phyloP scores from a whole-genome alignment of 2,113 vertebrate genomes.

The Neogobius melanostomus region DNA sequence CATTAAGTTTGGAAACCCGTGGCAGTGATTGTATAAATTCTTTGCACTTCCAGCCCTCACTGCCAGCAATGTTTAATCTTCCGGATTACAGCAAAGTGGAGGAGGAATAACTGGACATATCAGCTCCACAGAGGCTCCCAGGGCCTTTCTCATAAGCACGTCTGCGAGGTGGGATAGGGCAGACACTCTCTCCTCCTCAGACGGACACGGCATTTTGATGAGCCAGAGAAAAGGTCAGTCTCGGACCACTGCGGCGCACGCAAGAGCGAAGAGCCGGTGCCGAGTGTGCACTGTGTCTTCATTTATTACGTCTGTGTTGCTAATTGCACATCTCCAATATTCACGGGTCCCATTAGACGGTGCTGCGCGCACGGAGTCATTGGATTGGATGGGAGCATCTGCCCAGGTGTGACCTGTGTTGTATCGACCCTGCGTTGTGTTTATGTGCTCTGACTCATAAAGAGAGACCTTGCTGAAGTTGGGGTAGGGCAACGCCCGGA shows the following conservation, averaged over 20 bases:
- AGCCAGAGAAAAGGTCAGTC: slow-evolving; percentile 44
- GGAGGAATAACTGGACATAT: not conserved
- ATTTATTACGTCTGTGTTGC: slow-evolving; percentile 25
- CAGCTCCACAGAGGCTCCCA: not conserved
- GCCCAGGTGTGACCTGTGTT: no score
- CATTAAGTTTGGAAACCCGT: no score
- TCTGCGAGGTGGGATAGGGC: slow-evolving; percentile 3
- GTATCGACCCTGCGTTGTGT: no score
- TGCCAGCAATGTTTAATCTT: not conserved
- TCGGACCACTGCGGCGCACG: slow-evolving; percentile 5
- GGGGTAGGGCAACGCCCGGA: no score
- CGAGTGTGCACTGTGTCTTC: slow-evolving; percentile 13
- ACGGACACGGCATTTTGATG: slow-evolving; percentile 38
- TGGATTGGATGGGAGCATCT: slow-evolving; percentile 55
- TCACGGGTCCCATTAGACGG: slow-evolving; percentile 41
- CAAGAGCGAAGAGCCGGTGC: slow-evolving; percentile 11
- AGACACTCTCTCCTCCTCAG: slow-evolving; percentile 14
- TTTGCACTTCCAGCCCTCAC: no score
- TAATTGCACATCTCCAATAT: slow-evolving; percentile 51
- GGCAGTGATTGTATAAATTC: no score
- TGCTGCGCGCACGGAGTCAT: slow-evolving; percentile 34
- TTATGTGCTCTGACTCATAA: no score
- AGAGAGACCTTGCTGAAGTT: no score
- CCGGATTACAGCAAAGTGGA: not conserved
- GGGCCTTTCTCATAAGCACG: slow-evolving; percentile 22